Conservation (phyloP, 2,113 vertebrate species). For the Silurus glanis region DNA sequence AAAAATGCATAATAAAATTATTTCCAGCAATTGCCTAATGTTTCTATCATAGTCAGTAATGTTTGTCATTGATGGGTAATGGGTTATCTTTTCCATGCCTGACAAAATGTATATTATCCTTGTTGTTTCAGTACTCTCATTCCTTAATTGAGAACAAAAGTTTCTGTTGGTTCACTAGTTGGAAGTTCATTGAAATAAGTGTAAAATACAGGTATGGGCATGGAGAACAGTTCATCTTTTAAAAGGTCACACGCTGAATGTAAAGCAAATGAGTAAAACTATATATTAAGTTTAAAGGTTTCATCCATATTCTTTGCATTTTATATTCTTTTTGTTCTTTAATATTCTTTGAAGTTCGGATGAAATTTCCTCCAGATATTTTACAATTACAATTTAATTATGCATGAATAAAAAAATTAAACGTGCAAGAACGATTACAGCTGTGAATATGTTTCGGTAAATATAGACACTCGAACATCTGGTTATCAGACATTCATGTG, state of each 20-base stretch:
- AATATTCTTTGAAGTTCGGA: neutral
- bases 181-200: neutral
- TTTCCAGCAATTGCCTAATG: neutral
- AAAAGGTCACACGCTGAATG: neutral
- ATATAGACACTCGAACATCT: neutral
- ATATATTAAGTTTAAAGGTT: neutral
- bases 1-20: neutral
- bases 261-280: neutral
- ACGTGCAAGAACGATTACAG: neutral
- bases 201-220: constrained; percentile 19
- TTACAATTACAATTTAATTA: neutral
- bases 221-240: neutral
- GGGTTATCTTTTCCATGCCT: neutral
- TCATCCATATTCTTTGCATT: neutral
- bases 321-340: neutral
- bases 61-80: neutral
- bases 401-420: neutral
- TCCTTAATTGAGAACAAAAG: constrained; percentile 16
- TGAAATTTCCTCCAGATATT: neutral
- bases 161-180: constrained; percentile 24
- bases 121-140: neutral
- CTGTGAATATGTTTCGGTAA: neutral
- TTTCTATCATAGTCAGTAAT: neutral
- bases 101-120: neutral
- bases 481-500: neutral